These are phyloP conservation scores for Astyanax mexicanus DNA, from an alignment of 2,797 vertebrate species.

Conservation along the genomic window DNA sequence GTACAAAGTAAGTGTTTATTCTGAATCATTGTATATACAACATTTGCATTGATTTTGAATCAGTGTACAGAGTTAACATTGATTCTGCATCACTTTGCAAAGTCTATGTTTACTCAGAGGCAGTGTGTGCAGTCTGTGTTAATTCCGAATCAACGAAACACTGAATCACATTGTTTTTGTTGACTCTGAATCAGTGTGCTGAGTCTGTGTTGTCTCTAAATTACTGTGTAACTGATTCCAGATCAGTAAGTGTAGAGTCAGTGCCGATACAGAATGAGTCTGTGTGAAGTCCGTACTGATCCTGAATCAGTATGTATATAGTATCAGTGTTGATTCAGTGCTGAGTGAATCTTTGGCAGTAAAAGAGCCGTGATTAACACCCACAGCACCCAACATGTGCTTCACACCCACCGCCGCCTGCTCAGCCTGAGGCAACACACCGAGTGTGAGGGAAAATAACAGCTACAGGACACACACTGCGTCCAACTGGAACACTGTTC, in stretches of 20 bases:
- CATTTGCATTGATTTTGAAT: no score
- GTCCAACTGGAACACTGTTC: neutral
- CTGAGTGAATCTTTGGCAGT: constrained; percentile 29
- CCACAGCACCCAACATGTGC: constrained; percentile 41
- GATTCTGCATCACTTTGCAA: no score
- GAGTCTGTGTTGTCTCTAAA: no score
- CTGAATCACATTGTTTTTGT: no score
- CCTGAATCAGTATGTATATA: no score
- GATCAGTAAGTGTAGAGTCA: no score
- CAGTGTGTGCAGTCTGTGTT: neutral
- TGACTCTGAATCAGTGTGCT: no score
- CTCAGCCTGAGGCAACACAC: constrained; percentile 26
- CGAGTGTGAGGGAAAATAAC: neutral
- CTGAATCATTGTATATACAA: neutral
- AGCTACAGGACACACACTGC: neutral
- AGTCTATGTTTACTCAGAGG: neutral
- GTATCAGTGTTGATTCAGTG: no score
- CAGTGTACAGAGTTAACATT: no score
- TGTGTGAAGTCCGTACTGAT: neutral
- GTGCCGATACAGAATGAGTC: neutral
- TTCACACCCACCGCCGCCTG: constrained; percentile 35
- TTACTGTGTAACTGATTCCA: no score
- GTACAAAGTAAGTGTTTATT: no score
- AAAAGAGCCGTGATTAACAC: constrained; percentile 6
- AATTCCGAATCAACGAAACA: no score